Base-by-base conservation (phyloP, 2,797 vertebrate genomes). In the Chelmon rostratus region DNA sequence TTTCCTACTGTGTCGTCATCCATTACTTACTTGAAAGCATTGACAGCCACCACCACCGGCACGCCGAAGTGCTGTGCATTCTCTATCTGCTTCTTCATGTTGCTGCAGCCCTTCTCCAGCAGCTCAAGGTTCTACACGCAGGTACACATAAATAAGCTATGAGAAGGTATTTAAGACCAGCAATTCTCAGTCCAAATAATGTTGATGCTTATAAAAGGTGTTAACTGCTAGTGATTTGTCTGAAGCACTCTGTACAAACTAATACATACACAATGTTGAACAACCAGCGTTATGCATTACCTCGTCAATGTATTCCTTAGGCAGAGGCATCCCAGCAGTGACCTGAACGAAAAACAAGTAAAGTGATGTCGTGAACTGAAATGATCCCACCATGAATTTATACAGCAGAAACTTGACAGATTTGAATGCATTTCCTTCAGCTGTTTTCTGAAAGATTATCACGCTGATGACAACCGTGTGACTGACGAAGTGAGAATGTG, bases 71-170 rank as follows among this genome's bases (percentile, higher is more conserved):
- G 81, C 68, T 56, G 93, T 19, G 98, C 97, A 1, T 99, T 99
- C 91, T 99, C 96, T 31, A 99, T 97, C 93, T 99, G 98, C 86
- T 99, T 99, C 81, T 79, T 95, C 76, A 99, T 94, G 92, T 99
- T 99, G 91, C 94, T 95, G 88, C 97, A 99, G 74, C 98, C 98
- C 18, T 96, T 97, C 90, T 96, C 96, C 91, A 99, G 86, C 84
- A 99, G 94, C 1, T 96, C 95, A 13, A 99, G 94, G 92, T 99
- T 97, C 98, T 99, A 81, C 40, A 86, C 53, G 44, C 3, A 49
- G 44, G 73, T 0, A 71, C n/a, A 82, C 31, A 68, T 18, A 35
- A 33, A n/a, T 64, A n/a, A 28, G 25, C 13, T 54, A 1, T 1
- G 5, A 64, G 7, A 13, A 52, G 23, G 12, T 16, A 19, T n/a